These are phyloP conservation scores for Monoplex corrugatus DNA, from an alignment of 2,888 invertebrate species.

Conservation along the genomic window DNA sequence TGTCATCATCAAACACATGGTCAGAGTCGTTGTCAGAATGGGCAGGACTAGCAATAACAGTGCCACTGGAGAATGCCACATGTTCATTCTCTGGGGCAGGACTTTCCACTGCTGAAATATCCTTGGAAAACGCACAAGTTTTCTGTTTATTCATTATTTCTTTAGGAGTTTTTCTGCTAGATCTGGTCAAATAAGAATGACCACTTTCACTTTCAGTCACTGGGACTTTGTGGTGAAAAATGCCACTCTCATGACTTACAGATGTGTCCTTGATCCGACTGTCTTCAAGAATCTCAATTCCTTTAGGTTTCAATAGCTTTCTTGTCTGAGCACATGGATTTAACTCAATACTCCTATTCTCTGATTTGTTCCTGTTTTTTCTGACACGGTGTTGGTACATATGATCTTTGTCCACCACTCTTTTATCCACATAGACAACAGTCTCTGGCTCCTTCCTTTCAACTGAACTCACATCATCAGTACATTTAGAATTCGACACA, in stretches of 20 bases:
- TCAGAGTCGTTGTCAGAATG: neutral
- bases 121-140: neutral
- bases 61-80: neutral
- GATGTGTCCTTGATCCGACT: neutral
- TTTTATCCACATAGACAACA: neutral
- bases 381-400: conserved; percentile 28
- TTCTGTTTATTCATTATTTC: neutral
- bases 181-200: neutral
- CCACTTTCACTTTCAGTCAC: neutral
- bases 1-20: neutral
- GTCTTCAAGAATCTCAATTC: neutral
- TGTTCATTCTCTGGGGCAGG: neutral
- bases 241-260: neutral
- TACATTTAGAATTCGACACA: neutral
- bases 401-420: conserved; percentile 39
- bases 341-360: neutral
- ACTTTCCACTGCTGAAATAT: neutral
- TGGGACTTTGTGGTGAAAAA: neutral
- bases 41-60: neutral
- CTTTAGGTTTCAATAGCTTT: neutral
- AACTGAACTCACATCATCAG: neutral
- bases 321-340: neutral
- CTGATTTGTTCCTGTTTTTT: neutral
- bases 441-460: neutral
- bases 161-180: neutral